Conservation (phyloP, 2,888 invertebrate genomes). For the Euplexia lucipara region DNA sequence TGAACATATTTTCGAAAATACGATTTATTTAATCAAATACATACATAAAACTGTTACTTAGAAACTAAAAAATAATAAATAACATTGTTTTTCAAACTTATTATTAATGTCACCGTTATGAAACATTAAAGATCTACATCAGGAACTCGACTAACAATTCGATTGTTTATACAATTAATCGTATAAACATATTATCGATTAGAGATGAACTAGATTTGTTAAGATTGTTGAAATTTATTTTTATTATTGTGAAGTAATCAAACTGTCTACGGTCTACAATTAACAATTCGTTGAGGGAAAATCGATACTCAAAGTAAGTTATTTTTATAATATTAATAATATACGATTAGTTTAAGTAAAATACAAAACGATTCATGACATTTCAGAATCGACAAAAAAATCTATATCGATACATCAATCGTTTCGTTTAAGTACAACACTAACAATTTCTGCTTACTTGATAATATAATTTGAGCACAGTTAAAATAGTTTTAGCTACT, state of each 20-base stretch:
- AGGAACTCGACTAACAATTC: constrained; percentile 68
- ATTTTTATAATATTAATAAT: constrained; percentile 20
- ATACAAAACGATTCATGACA: constrained; percentile 42
- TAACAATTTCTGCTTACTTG: constrained; percentile 45
- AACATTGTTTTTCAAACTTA: constrained; percentile 61
- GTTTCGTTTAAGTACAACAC: constrained; percentile 61
- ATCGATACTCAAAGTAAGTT: constrained; percentile 37
- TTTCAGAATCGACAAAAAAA: constrained; percentile 63
- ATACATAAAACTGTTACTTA: constrained; percentile 71
- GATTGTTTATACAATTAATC: constrained; percentile 51
- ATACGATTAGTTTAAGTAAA: constrained; percentile 54
- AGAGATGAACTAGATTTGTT: constrained; percentile 32
- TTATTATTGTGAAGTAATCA: constrained; percentile 29
- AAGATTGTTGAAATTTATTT: constrained; percentile 23
- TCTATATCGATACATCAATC: constrained; percentile 57
- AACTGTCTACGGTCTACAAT: constrained; percentile 40
- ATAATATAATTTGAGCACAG: constrained; percentile 63
- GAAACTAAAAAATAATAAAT: constrained; percentile 62
- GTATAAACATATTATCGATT: constrained; percentile 50
- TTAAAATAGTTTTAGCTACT: constrained; percentile 42
- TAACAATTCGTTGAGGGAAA: constrained; percentile 50
- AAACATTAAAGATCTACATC: constrained; percentile 64
- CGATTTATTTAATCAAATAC: constrained; percentile 80
- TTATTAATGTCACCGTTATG: constrained; percentile 57
- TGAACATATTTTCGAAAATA: constrained; percentile 69